These are phyloP conservation scores for Neodiprion fabricii DNA, from an alignment of 1,140 invertebrate species.

Conservation along the genomic window DNA sequence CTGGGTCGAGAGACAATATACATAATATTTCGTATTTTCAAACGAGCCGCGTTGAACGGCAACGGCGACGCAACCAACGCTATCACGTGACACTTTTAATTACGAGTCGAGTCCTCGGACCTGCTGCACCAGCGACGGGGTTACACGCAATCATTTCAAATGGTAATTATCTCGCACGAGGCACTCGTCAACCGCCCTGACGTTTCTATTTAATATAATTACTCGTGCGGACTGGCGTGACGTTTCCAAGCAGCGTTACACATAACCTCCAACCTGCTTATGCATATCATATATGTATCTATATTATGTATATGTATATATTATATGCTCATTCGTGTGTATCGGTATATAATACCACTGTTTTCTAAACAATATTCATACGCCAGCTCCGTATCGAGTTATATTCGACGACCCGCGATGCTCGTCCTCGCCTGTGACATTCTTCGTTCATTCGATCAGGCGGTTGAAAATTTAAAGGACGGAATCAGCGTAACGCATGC, in stretches of 20 bases:
- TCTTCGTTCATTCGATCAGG: no score
- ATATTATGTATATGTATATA: no score
- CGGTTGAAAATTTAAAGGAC: no score
- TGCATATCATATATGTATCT: no score
- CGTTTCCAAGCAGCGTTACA: neutral
- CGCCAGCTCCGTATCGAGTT: no score
- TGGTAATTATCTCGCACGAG: conserved; percentile 7
- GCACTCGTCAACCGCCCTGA: neutral
- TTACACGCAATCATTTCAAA: conserved; percentile 7
- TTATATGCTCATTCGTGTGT: no score
- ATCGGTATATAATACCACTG: no score
- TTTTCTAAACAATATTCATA: no score
- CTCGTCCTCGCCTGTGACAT: no score
- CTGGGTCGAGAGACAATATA: neutral
- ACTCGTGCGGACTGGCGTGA: neutral
- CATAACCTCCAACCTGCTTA: no score
- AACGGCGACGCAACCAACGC: neutral
- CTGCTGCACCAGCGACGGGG: neutral
- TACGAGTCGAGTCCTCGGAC: neutral
- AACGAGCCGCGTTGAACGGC: neutral
- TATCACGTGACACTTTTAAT: conserved; percentile 3
- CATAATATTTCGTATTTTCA: neutral
- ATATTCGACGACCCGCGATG: no score
- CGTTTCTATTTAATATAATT: conserved; percentile 5
- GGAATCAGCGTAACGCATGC: no score